These are phyloP conservation scores for Drosophila multiciliata DNA, from an alignment of 2,888 invertebrate genomes.

Conservation along the genomic window DNA sequence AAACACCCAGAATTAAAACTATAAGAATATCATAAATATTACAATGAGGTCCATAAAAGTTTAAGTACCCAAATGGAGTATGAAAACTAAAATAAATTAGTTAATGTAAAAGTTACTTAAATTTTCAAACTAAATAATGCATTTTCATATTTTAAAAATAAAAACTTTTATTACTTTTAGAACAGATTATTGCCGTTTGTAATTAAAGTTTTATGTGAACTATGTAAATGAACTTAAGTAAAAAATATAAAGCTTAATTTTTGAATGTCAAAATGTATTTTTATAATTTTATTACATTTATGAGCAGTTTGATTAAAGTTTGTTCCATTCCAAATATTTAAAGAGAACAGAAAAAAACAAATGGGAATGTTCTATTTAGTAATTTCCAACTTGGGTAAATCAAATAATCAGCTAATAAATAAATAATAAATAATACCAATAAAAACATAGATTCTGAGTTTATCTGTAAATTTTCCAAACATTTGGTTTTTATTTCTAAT, in stretches of 20 bases:
- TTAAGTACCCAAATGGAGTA: background rate
- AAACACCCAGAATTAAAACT: conserved; percentile 2
- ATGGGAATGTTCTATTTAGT: background rate
- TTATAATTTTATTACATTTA: background rate
- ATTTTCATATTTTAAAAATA: too few relatives aligned
- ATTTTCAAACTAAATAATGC: background rate
- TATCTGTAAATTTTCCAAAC: background rate
- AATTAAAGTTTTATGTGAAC: background rate
- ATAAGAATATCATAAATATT: background rate
- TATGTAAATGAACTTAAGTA: background rate
- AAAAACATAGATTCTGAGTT: background rate
- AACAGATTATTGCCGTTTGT: background rate
- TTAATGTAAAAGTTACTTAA: background rate
- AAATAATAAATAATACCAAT: too few relatives aligned
- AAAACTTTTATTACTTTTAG: too few relatives aligned
- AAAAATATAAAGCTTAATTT: background rate
- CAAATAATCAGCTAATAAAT: too few relatives aligned
- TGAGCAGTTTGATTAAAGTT: background rate
- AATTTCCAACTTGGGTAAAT: background rate
- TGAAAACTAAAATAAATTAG: background rate
- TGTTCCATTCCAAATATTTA: background rate
- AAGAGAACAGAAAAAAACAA: background rate
- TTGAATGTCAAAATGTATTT: background rate
- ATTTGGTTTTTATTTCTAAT: background rate
- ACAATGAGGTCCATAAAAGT: background rate